Evolutionary conservation across 2,888 invertebrate species (phyloP).

Genomic region (Agriopis marginaria): DNA sequence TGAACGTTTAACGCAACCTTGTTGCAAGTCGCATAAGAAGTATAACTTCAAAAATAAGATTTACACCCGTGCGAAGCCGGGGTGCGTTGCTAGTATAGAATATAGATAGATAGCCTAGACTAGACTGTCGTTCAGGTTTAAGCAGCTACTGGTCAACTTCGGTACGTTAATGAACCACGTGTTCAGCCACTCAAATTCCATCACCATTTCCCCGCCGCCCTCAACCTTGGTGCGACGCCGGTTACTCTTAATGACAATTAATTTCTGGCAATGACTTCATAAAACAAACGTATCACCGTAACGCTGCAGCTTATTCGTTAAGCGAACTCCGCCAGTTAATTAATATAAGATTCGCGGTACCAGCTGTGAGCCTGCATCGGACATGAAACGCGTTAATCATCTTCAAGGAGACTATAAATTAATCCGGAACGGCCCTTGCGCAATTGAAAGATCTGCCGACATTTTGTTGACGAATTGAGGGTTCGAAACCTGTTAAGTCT

Average conservation of each 20-base stretch:
- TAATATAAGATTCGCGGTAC: conserved; percentile 37
- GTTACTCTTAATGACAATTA: conserved; percentile 18
- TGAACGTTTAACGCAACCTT: too few relatives aligned
- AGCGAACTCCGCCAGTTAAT: conserved; percentile 28
- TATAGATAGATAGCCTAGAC: too few relatives aligned
- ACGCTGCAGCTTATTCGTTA: conserved; percentile 26
- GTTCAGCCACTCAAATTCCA: not conserved
- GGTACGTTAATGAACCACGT: too few relatives aligned
- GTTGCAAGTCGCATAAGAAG: too few relatives aligned
- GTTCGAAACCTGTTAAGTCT: conserved; percentile 6
- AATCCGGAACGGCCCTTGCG: conserved; percentile 46
- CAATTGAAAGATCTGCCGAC: conserved; percentile 46
- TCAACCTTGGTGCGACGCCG: conserved; percentile 14
- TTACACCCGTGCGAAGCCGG: too few relatives aligned
- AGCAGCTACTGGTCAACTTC: too few relatives aligned
- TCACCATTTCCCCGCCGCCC: conserved; percentile 6
- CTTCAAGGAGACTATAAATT: conserved; percentile 57
- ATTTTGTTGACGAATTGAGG: conserved; percentile 19
- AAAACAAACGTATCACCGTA: conserved; percentile 6
- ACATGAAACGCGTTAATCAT: conserved; percentile 53
- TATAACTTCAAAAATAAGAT: too few relatives aligned
- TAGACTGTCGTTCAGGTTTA: too few relatives aligned
- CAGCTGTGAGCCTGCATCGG: conserved; percentile 38
- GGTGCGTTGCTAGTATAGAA: too few relatives aligned
- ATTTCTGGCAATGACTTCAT: conserved; percentile 28